Percentiles rank a stretch among this genome's conserved stretches.
Evolutionary conservation across 2,888 invertebrate genomes (phyloP).

Genomic region (Platycheirus rosarum): DNA sequence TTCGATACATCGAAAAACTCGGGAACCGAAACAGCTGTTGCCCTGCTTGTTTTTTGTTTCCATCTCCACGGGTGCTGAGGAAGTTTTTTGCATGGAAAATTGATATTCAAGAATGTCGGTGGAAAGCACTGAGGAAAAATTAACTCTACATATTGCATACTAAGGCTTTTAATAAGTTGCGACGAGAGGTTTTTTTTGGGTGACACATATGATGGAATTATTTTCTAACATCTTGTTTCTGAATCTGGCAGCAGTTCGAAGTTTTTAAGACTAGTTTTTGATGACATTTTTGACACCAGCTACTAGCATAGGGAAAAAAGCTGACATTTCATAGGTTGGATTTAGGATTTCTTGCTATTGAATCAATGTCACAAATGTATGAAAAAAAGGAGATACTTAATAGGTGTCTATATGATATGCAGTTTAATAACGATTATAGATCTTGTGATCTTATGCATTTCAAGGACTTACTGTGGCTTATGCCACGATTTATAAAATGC

Average conservation of each 20-base stretch:
- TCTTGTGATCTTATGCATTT: too few species aligned
- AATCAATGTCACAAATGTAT: neutral
- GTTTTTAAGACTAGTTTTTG: constrained; percentile 15
- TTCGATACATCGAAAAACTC: constrained; percentile 40
- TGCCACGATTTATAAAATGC: too few species aligned
- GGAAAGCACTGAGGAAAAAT: constrained; percentile 36
- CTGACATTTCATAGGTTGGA: neutral
- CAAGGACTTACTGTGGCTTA: too few species aligned
- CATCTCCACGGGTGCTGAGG: constrained; percentile 28
- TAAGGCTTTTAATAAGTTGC: constrained; percentile 20
- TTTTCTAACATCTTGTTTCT: constrained; percentile 44
- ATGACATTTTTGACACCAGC: constrained; percentile 18
- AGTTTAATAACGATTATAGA: too few species aligned
- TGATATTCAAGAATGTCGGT: constrained; percentile 54
- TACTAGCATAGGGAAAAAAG: neutral
- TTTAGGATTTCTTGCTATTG: neutral
- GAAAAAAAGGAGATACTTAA: too few species aligned
- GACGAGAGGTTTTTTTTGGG: constrained; percentile 4
- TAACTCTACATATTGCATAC: constrained; percentile 44
- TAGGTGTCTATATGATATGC: too few species aligned
- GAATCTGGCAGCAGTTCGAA: constrained; percentile 21
- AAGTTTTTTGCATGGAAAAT: constrained; percentile 33
- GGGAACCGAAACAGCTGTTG: constrained; percentile 67
- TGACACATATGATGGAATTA: constrained; percentile 59
- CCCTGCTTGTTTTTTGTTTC: constrained; percentile 38